Conservation (phyloP, 2,888 invertebrate genomes). For the Chironomus riparius region DNA sequence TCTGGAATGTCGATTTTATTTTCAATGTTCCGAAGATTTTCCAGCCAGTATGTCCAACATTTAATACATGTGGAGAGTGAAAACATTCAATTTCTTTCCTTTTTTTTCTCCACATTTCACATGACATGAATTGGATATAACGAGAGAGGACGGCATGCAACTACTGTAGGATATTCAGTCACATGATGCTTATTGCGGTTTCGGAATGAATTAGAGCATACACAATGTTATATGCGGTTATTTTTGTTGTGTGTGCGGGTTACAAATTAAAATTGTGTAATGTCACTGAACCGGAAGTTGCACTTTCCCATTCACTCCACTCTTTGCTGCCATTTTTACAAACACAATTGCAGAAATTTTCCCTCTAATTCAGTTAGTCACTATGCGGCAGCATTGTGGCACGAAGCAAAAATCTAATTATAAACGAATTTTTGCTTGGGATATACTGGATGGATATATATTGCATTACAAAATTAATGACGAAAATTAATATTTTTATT, state of each 20-base stretch:
- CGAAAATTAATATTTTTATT: background rate
- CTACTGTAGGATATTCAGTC: background rate
- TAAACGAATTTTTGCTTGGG: background rate
- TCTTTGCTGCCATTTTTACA: no score
- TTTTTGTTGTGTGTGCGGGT: background rate
- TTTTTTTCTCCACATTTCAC: no score
- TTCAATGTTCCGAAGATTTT: background rate
- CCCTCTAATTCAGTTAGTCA: no score
- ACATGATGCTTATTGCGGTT: background rate
- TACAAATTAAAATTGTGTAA: background rate
- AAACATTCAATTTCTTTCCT: no score
- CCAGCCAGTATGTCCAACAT: background rate
- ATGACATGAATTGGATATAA: background rate
- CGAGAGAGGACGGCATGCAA: background rate
- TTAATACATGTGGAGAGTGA: no score
- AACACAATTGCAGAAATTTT: no score
- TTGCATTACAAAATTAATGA: background rate
- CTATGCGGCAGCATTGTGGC: background rate
- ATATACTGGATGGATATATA: background rate
- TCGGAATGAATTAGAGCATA: background rate
- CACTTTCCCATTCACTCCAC: background rate
- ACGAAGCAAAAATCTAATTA: background rate
- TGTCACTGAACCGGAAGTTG: conserved; percentile 6
- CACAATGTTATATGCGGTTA: background rate
- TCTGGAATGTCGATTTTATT: background rate